A percentile compares a stretch with the other conserved stretches of the same genome.
Conservation (phyloP, 2,113 vertebrate genomes). For the Scartelaos histophorus region DNA sequence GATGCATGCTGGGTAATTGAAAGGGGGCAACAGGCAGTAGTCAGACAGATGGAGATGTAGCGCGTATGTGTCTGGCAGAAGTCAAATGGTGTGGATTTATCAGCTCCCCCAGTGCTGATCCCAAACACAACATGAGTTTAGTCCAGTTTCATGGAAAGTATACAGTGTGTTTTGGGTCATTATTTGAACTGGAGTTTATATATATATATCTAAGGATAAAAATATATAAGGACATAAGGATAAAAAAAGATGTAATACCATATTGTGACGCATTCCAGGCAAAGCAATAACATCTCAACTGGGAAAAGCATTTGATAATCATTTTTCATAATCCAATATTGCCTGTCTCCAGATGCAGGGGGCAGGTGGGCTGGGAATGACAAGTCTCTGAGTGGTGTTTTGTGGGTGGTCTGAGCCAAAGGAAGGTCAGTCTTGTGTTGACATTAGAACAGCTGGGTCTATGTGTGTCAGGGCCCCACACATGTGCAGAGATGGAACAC, state of each 20-base stretch:
- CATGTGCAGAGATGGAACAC: neutral
- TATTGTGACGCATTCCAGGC: too few species aligned
- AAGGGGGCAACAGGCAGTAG: slow-evolving; percentile 65
- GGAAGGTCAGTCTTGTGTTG: neutral
- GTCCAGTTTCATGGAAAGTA: neutral
- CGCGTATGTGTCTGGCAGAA: slow-evolving; percentile 58
- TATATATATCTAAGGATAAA: too few species aligned
- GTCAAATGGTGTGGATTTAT: slow-evolving; percentile 70
- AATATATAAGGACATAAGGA: too few species aligned
- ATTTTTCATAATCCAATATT: too few species aligned
- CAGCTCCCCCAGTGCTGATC: slow-evolving; percentile 52
- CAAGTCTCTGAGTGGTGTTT: neutral
- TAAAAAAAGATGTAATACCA: too few species aligned
- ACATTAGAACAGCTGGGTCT: slow-evolving; percentile 14
- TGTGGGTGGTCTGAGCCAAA: neutral
- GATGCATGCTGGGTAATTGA: slow-evolving; percentile 75
- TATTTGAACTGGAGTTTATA: neutral
- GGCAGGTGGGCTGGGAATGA: neutral
- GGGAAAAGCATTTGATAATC: neutral
- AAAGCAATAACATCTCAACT: too few species aligned
- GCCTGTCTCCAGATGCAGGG: neutral
- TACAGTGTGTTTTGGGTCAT: neutral
- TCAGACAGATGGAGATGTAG: slow-evolving; percentile 66
- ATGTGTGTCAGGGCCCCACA: neutral
- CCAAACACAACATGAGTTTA: slow-evolving; percentile 6